Evolutionary conservation across 2,113 vertebrate species (phyloP).

Genomic region (Cyphomyrus discorhynchus): DNA sequence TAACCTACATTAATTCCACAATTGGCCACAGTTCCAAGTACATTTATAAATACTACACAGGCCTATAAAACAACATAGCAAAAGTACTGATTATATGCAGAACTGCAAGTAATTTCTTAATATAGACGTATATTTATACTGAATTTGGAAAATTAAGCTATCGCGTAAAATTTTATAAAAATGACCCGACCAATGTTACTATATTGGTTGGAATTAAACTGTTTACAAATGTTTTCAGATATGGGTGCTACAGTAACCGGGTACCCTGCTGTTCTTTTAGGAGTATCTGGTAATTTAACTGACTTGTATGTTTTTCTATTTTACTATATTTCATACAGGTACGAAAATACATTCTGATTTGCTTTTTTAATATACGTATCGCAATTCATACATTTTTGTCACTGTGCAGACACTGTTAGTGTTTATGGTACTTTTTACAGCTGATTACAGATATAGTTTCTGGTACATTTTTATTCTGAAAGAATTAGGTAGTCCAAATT

Average conservation of each 20-base stretch:
- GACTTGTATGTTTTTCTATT: background rate
- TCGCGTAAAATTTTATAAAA: background rate
- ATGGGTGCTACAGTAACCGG: background rate
- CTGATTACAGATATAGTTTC: background rate
- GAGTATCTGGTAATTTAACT: background rate
- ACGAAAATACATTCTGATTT: background rate
- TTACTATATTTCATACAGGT: background rate
- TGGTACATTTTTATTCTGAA: background rate
- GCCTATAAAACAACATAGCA: background rate
- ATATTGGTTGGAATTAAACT: background rate
- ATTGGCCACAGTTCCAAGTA: background rate
- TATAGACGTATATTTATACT: background rate
- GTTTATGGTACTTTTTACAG: background rate
- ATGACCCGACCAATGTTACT: background rate
- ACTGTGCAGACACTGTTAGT: background rate
- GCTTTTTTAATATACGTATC: background rate
- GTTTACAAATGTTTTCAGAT: background rate
- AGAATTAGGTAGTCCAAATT: background rate
- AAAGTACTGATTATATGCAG: background rate
- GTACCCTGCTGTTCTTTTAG: background rate
- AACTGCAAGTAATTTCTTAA: background rate
- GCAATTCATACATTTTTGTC: background rate
- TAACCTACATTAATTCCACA: background rate
- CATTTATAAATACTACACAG: background rate
- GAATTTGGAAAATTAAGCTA: background rate